phyloP scores from a whole-genome alignment of 2,113 vertebrate species.

The Mobula birostris region DNA sequence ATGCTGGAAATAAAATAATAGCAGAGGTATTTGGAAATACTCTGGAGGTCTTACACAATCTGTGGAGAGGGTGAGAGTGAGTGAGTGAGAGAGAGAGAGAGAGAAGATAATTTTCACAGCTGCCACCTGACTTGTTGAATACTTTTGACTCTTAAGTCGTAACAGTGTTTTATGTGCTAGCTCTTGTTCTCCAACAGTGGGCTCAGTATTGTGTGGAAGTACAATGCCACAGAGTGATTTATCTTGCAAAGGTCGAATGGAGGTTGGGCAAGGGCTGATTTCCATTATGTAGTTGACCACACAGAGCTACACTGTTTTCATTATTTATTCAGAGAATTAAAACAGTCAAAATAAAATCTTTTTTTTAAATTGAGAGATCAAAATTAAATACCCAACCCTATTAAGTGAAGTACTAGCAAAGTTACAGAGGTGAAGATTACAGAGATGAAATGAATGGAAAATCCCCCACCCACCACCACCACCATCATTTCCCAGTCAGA shows the following conservation, averaged over 20 bases:
- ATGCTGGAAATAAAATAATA: no score
- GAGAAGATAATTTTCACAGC: no score
- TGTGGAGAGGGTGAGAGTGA: no score
- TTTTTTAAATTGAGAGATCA: not conserved
- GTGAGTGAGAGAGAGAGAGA: no score
- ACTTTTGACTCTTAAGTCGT: not conserved
- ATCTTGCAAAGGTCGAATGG: not conserved
- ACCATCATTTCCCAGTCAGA: not conserved
- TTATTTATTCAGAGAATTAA: not conserved
- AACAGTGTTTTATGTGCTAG: not conserved
- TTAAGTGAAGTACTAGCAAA: not conserved
- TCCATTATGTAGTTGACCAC: not conserved
- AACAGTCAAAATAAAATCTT: not conserved
- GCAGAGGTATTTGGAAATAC: no score
- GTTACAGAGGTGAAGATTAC: not conserved
- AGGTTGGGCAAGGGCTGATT: not conserved
- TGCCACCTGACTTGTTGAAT: no score
- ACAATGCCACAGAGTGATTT: not conserved
- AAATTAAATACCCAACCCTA: not conserved
- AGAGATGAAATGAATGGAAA: not conserved
- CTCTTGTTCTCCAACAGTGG: not conserved
- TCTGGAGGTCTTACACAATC: no score
- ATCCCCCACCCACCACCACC: not conserved
- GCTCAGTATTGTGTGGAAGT: not conserved
- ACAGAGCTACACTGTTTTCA: not conserved